These are phyloP conservation scores for Tichodroma muraria DNA, from an alignment of 2,113 vertebrate species.

Conservation along the genomic window DNA sequence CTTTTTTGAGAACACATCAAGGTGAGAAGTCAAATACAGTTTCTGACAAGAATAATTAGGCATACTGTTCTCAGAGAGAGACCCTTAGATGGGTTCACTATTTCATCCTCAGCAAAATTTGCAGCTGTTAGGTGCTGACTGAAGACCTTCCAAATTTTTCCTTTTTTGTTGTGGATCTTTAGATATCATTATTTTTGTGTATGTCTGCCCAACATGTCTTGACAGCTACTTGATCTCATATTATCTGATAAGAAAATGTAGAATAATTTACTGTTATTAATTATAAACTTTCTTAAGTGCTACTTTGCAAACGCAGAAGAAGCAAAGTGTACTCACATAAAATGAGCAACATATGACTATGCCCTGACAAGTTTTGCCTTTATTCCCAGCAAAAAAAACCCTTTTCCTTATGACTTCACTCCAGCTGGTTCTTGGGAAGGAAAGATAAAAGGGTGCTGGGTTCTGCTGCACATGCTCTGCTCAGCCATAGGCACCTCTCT, in stretches of 20 bases:
- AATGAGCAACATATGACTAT: not conserved
- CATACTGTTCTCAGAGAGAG: not conserved
- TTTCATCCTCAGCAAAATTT: conserved; percentile 8
- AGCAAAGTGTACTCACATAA: not conserved
- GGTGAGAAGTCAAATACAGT: not conserved
- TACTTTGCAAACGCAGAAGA: conserved; percentile 6
- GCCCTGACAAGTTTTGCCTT: conserved; percentile 16
- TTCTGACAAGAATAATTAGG: not conserved
- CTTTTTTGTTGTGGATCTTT: conserved; percentile 49
- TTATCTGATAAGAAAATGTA: conserved; percentile 41
- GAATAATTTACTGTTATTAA: conserved; percentile 53
- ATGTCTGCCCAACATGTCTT: conserved; percentile 21
- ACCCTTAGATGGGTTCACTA: not conserved
- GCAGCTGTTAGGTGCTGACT: conserved; percentile 21
- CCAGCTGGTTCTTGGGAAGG: not conserved
- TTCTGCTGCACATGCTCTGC: not conserved
- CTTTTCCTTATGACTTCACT: not conserved
- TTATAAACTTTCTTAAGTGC: conserved; percentile 18
- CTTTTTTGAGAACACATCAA: not conserved
- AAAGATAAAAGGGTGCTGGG: not conserved
- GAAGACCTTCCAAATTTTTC: conserved; percentile 35
- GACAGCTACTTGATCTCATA: conserved; percentile 27
- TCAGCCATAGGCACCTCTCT: not conserved
- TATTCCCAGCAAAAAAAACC: not conserved
- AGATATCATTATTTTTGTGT: conserved; percentile 6